A percentile compares a stretch with the other conserved stretches of the same genome.
phyloP scores from a whole-genome alignment of 30 jellyfish, hydroid and myxozoan species.

The Aurelia aurita region DNA sequence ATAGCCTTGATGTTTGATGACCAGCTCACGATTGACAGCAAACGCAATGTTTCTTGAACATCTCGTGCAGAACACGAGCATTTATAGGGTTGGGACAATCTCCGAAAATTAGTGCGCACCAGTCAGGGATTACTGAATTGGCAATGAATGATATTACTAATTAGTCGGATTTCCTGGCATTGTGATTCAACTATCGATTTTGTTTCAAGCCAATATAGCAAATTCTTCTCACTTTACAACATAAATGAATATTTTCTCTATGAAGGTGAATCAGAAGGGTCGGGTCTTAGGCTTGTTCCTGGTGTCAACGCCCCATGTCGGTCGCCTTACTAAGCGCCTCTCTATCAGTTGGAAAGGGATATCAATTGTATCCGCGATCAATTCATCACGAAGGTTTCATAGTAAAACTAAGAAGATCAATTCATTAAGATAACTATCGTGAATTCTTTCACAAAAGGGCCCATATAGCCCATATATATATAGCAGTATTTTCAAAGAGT shows the following conservation, averaged over 20 bases:
- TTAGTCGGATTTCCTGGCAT: conserved; percentile 58
- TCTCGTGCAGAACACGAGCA: conserved; percentile 29
- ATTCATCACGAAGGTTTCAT: too few relatives aligned
- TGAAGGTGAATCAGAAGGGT: neutral
- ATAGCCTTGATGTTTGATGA: neutral
- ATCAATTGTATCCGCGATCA: neutral
- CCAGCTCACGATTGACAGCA: conserved; percentile 9
- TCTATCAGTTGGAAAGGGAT: conserved; percentile 28
- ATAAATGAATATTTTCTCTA: too few relatives aligned
- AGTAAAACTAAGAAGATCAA: too few relatives aligned
- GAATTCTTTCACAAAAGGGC: too few relatives aligned
- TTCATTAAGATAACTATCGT: too few relatives aligned
- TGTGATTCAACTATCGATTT: neutral
- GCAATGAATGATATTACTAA: conserved; percentile 50
- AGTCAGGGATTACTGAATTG: conserved; percentile 48
- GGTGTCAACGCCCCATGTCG: conserved; percentile 10
- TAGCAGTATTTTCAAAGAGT: too few relatives aligned
- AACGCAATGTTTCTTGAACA: neutral
- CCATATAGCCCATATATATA: too few relatives aligned
- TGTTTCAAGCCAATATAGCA: too few relatives aligned
- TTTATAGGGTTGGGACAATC: neutral
- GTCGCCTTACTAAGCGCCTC: neutral
- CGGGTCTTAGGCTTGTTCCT: neutral
- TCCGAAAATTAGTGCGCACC: conserved; percentile 36
- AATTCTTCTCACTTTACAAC: too few relatives aligned